Evolutionary conservation across 2,113 vertebrate genomes (phyloP), one percentile per base, ranked within the genome.

Genomic region (Pimephales promelas): DNA sequence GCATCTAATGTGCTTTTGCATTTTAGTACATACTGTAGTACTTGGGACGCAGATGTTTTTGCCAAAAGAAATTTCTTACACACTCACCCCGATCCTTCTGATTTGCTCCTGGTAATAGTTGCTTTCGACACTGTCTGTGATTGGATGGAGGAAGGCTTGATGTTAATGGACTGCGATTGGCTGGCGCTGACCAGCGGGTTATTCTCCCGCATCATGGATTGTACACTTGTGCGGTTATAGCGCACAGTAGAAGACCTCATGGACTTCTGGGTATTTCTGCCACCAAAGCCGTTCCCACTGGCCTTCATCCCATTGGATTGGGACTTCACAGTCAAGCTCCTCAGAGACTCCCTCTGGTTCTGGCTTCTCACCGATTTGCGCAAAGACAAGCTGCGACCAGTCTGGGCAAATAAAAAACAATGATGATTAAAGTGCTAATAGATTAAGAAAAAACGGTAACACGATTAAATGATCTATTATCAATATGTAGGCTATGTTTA

Each of bases 301-400:
- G 93, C 88, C 89, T 96, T 96, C 85, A 98, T 28, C 52, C 83
- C 89, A 20, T 73, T 94, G 85, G 92, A 83, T 11, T 45, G 22
- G 26, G 40, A 72, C 11, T 93, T 90, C 85, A 93, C 92, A 1
- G 86, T 94, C 87, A 91, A 90, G 88, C 85, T 89, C 2, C 45
- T 49, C 13, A 84, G 82, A 5, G 86, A 92, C 2, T 98, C 97
- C 94, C 90, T 92, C 91, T 93, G 95, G 4, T 18, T n/a, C 28
- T 36, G 61, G 5, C 13, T 34, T 81, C 20, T 70, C 79, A 70
- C 22, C 0, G 47, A 54, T 5, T 20, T 9, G 20, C 20, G 43
- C 9, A 34, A 3, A 7, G 59, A 80, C 40, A 66, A 1, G 61
- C 40, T 80, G 6, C 22, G 47, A 24, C 20, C 0, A 14, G 20